Percentiles rank a stretch among this genome's conserved stretches.
These are phyloP conservation scores for Gonocerus acuteangulatus DNA, from an alignment of 2,888 invertebrate species.

Conservation along the genomic window DNA sequence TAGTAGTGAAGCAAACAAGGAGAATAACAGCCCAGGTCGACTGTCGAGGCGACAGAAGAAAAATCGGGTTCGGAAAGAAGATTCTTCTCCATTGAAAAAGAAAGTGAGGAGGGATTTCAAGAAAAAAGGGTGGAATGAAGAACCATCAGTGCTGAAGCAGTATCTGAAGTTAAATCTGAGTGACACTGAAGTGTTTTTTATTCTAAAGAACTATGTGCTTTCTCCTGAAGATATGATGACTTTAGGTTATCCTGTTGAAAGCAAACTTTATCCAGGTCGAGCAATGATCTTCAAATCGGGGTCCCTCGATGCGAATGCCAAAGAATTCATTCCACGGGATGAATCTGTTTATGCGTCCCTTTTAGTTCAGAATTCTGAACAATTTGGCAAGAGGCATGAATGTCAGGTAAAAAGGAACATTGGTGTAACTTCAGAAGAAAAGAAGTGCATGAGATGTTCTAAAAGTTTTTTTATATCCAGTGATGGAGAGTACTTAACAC, in stretches of 20 bases:
- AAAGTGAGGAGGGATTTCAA: conserved; percentile 41
- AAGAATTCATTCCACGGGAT: conserved; percentile 54
- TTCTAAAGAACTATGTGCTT: conserved; percentile 56
- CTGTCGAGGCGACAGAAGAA: conserved; percentile 48
- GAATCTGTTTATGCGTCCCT: conserved; percentile 31
- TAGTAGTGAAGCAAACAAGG: conserved; percentile 41
- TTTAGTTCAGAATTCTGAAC: conserved; percentile 26
- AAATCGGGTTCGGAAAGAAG: conserved; percentile 43
- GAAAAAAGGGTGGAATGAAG: conserved; percentile 30
- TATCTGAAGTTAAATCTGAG: conserved; percentile 44
- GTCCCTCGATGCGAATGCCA: conserved; percentile 57
- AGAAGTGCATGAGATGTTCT: conserved; percentile 63
- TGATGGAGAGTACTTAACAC: conserved; percentile 61
- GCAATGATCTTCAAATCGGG: conserved; percentile 54
- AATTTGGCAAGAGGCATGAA: conserved; percentile 23
- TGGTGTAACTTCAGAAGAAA: conserved; percentile 33
- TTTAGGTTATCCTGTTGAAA: conserved; percentile 65
- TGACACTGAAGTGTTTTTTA: conserved; percentile 51
- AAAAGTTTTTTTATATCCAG: conserved; percentile 62
- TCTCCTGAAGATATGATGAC: conserved; percentile 54
- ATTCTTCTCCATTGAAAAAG: conserved; percentile 39
- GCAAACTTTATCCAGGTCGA: conserved; percentile 52
- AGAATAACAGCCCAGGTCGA: conserved; percentile 37
- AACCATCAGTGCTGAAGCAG: conserved; percentile 30
- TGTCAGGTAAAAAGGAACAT: conserved; percentile 17